Evolutionary conservation across 2,888 invertebrate genomes (phyloP).

Genomic region (Pterostichus niger): DNA sequence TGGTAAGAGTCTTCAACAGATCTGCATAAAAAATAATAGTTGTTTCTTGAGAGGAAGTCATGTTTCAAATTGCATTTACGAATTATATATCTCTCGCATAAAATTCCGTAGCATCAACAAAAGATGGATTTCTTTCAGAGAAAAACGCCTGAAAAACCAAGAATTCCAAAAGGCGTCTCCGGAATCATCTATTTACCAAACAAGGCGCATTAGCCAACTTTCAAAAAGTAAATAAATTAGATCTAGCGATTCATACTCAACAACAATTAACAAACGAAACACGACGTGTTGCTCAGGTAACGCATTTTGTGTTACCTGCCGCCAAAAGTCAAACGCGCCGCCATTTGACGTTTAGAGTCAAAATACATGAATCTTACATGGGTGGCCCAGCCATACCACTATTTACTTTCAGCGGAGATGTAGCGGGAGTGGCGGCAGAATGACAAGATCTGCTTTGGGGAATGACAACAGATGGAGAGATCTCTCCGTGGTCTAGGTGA

Average conservation of each 20-base stretch:
- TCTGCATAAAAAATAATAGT: background rate
- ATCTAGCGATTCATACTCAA: slow-evolving; percentile 41
- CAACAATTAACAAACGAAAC: slow-evolving; percentile 53
- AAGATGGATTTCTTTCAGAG: slow-evolving; percentile 33
- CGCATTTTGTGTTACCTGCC: slow-evolving; percentile 43
- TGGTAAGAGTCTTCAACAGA: too few relatives aligned
- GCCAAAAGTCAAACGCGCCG: slow-evolving; percentile 71
- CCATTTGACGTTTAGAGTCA: slow-evolving; percentile 71
- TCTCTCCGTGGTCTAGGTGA: slow-evolving; percentile 35
- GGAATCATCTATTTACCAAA: slow-evolving; percentile 34
- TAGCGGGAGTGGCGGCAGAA: slow-evolving; percentile 3
- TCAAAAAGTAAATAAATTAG: slow-evolving; percentile 61
- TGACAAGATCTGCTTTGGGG: slow-evolving; percentile 34
- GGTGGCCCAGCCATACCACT: slow-evolving; percentile 68
- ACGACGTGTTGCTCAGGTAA: slow-evolving; percentile 48
- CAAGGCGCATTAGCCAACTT: slow-evolving; percentile 35
- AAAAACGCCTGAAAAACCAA: slow-evolving; percentile 43
- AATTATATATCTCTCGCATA: background rate
- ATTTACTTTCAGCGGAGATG: slow-evolving; percentile 26
- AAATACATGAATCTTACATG: slow-evolving; percentile 70
- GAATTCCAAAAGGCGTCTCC: slow-evolving; percentile 35
- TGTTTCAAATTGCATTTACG: slow-evolving; percentile 37
- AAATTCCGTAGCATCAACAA: slow-evolving; percentile 10
- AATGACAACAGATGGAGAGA: slow-evolving; percentile 41
- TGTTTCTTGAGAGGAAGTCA: slow-evolving; percentile 12